phyloP scores from a whole-genome alignment of 1,140 invertebrate species.

The Uloborus diversus region DNA sequence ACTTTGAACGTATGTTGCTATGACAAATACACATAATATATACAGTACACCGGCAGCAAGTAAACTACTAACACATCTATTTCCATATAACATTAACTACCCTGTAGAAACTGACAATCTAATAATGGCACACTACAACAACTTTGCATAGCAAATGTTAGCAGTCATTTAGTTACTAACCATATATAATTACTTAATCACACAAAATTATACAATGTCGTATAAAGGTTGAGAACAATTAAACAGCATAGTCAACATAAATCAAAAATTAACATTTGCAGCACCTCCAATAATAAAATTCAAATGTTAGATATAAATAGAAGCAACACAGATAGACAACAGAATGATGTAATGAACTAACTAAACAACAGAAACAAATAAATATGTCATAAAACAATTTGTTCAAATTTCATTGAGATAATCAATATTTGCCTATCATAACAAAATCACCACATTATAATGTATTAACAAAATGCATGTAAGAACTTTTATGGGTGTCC shows the following conservation, averaged over 20 bases:
- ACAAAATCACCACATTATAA: too few species aligned
- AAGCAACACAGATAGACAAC: too few species aligned
- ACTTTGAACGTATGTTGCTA: constrained; percentile 51
- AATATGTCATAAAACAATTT: too few species aligned
- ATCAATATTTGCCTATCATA: too few species aligned
- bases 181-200: constrained; percentile 25
- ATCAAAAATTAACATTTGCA: constrained; percentile 14
- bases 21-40: constrained; percentile 39
- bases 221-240: constrained; percentile 2
- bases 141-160: constrained; percentile 53
- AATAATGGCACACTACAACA: constrained; percentile 56
- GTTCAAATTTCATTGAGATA: too few species aligned
- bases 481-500: too few species aligned
- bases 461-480: too few species aligned
- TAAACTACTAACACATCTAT: constrained; percentile 53
- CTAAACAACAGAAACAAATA: too few species aligned
- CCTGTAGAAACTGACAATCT: constrained; percentile 54
- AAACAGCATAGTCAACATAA: constrained; percentile 35
- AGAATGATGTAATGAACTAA: too few species aligned
- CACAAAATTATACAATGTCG: constrained; percentile 22
- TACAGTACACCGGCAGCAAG: constrained; percentile 52
- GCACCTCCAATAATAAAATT: constrained; percentile 38
- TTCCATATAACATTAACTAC: constrained; percentile 55
- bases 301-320: too few species aligned
- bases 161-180: constrained; percentile 52